A percentile compares a stretch with the other conserved stretches of the same genome.
These are phyloP conservation scores for Formica selysi DNA, from an alignment of 1,140 invertebrate genomes.

Conservation along the genomic window DNA sequence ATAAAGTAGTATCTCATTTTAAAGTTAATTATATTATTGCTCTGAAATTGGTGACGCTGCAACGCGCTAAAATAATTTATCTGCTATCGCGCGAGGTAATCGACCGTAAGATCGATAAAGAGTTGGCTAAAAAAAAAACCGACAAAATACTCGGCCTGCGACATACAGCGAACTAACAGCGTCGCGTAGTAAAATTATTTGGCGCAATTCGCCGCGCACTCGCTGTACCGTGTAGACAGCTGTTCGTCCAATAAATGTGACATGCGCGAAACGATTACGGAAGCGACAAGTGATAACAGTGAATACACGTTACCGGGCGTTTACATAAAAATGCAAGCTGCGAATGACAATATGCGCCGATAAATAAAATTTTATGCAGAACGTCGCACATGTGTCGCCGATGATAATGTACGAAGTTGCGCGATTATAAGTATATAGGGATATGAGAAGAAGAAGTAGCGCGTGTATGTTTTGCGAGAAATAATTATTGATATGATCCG, in stretches of 20 bases:
- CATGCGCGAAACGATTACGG: constrained; percentile 78
- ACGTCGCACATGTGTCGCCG: neutral
- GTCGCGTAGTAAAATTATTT: constrained; percentile 77
- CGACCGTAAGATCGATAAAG: constrained; percentile 32
- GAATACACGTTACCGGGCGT: constrained; percentile 64
- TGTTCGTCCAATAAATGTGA: constrained; percentile 73
- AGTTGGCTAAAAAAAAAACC: constrained; percentile 18
- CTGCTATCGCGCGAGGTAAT: constrained; percentile 48
- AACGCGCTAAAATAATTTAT: constrained; percentile 27
- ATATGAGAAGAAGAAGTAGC: neutral
- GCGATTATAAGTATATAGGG: neutral
- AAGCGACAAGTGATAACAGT: constrained; percentile 77
- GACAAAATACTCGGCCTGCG: neutral
- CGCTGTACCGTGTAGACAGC: constrained; percentile 62
- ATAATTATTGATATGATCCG: neutral
- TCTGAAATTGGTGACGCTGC: neutral
- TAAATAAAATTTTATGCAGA: constrained; percentile 60
- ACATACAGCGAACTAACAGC: constrained; percentile 50
- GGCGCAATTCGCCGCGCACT: constrained; percentile 69
- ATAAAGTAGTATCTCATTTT: neutral
- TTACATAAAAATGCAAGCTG: constrained; percentile 57
- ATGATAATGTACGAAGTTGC: constrained; percentile 30
- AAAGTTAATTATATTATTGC: constrained; percentile 25
- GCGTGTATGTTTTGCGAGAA: neutral
- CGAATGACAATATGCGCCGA: constrained; percentile 49